phyloP scores from a whole-genome alignment of 2,113 vertebrate species.

The Urocitellus parryii region DNA sequence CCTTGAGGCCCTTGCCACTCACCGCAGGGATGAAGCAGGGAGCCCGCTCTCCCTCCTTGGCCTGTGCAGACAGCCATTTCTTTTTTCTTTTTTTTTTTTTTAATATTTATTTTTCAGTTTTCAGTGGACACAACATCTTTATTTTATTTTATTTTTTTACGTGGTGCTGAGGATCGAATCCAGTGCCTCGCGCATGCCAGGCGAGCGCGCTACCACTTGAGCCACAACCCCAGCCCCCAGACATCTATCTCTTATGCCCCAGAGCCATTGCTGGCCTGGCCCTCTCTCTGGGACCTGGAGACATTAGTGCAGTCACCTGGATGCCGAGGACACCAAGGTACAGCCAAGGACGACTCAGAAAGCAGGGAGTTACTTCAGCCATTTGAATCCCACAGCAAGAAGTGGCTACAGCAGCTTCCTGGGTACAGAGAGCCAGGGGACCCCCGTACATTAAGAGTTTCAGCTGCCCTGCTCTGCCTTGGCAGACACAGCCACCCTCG shows the following conservation, averaged over 20 bases:
- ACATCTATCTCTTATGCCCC: background rate
- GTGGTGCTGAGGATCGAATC: too few relatives aligned
- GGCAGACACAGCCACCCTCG: accelerated
- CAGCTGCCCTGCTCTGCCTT: background rate
- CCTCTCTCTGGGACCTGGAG: background rate
- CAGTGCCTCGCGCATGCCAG: too few relatives aligned
- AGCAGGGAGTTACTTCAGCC: accelerated
- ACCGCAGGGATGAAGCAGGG: background rate
- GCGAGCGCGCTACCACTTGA: too few relatives aligned
- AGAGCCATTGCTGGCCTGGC: background rate
- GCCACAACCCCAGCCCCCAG: too few relatives aligned
- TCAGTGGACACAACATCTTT: too few relatives aligned
- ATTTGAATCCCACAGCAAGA: background rate
- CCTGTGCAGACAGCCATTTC: too few relatives aligned
- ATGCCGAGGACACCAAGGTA: background rate
- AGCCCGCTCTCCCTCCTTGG: background rate
- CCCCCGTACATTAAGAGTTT: too few relatives aligned
- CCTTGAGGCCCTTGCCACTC: background rate
- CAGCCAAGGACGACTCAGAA: background rate
- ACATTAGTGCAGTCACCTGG: accelerated
- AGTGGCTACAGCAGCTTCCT: background rate
- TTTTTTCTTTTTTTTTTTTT: too few relatives aligned
- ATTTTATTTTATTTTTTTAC: too few relatives aligned
- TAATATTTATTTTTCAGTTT: too few relatives aligned
- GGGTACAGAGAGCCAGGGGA: too few relatives aligned